Evolutionary conservation across 2,797 vertebrate genomes (phyloP).

Genomic region (Hirundo rustica): DNA sequence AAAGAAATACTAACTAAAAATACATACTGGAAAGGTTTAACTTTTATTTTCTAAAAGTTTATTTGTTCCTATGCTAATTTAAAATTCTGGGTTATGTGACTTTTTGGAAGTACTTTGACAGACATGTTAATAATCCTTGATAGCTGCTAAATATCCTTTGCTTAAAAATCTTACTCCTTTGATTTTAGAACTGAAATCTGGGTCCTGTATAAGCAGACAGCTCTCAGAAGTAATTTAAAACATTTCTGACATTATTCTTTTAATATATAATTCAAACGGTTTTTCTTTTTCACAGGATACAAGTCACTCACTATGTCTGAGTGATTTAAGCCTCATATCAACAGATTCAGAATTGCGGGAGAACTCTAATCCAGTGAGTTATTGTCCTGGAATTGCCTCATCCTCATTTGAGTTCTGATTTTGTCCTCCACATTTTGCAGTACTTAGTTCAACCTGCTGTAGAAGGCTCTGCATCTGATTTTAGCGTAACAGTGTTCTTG

Average conservation of each 20-base stretch:
- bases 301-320: constrained; percentile 96
- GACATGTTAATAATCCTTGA: neutral
- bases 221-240: neutral
- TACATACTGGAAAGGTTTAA: neutral
- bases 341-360: constrained; percentile 94
- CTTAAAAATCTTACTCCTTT: neutral
- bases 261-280: neutral
- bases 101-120: neutral
- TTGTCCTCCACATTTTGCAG: neutral
- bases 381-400: neutral
- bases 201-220: neutral
- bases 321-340: constrained; percentile 95
- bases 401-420: neutral
- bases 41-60: neutral
- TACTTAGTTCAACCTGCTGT: neutral
- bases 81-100: neutral
- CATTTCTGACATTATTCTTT: neutral
- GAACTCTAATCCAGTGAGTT: constrained; percentile 89
- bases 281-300: constrained; percentile 83
- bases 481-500: neutral
- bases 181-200: neutral
- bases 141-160: neutral
- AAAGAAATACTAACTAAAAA: neutral
- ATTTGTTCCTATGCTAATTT: neutral
- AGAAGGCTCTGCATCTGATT: neutral